Percentiles rank a stretch among this genome's conserved stretches.
phyloP scores from a whole-genome alignment of 2,113 vertebrate species.

The Aegotheles bennettii region DNA sequence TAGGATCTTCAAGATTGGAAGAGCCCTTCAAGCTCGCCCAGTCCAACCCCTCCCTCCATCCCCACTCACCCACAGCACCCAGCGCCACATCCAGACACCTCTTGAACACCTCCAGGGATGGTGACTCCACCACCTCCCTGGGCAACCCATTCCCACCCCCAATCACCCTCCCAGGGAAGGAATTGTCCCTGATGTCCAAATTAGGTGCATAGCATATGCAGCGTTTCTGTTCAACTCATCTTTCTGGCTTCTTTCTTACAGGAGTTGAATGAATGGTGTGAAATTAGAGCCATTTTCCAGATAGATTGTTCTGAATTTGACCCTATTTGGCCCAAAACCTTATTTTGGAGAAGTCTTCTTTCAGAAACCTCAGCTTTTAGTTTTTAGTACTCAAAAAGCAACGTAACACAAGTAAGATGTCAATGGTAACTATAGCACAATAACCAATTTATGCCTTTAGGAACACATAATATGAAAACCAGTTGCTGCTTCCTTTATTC shows the following conservation, averaged over 20 bases:
- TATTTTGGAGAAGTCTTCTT: not conserved
- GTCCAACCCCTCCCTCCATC: no score
- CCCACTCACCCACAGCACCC: no score
- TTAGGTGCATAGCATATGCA: not conserved
- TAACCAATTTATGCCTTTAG: not conserved
- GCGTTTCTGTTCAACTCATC: not conserved
- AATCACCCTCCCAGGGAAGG: no score
- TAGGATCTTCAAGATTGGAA: no score
- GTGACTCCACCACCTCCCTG: no score
- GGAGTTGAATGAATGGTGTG: not conserved
- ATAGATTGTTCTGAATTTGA: not conserved
- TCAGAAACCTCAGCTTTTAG: not conserved
- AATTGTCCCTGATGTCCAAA: no score
- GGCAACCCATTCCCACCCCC: no score
- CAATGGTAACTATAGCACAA: not conserved
- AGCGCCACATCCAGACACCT: no score
- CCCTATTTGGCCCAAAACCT: not conserved
- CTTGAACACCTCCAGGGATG: no score
- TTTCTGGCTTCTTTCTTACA: not conserved
- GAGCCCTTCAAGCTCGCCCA: no score
- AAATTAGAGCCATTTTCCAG: not conserved
- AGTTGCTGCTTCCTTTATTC: not conserved
- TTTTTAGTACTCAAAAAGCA: not conserved
- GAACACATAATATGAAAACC: not conserved
- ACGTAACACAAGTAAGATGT: not conserved